A percentile compares a stretch with the other conserved stretches of the same genome.
phyloP scores from a whole-genome alignment of 2,888 invertebrate genomes.

The Euplagia quadripunctaria region DNA sequence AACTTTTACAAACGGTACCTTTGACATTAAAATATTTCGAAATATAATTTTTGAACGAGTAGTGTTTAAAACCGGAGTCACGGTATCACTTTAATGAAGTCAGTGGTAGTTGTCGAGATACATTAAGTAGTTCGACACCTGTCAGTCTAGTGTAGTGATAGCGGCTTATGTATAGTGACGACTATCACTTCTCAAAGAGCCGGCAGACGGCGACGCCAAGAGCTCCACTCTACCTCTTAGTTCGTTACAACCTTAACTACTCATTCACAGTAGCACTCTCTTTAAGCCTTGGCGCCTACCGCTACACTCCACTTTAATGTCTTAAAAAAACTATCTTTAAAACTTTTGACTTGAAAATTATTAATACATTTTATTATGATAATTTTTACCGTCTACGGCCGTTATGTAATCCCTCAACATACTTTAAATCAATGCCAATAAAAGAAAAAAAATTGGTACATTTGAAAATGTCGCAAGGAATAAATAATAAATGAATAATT shows the following conservation, averaged over 20 bases:
- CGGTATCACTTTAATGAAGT: constrained; percentile 42
- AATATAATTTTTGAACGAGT: constrained; percentile 19
- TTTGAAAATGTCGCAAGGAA: constrained; percentile 61
- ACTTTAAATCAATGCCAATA: constrained; percentile 43
- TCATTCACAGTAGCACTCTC: constrained; percentile 50
- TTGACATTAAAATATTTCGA: not conserved
- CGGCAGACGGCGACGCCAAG: constrained; percentile 50
- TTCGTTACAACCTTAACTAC: constrained; percentile 47
- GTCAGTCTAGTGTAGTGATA: constrained; percentile 49
- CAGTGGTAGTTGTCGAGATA: constrained; percentile 44
- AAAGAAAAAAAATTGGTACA: constrained; percentile 55
- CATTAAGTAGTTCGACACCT: constrained; percentile 54
- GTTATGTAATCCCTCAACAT: constrained; percentile 42
- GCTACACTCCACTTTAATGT: constrained; percentile 39
- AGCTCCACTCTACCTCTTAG: constrained; percentile 47
- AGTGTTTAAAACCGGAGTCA: constrained; percentile 35
- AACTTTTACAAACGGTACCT: no score
- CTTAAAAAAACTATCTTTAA: constrained; percentile 29
- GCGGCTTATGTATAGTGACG: constrained; percentile 22
- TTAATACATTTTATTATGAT: constrained; percentile 19
- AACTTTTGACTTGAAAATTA: constrained; percentile 27
- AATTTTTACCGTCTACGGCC: constrained; percentile 35
- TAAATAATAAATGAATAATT: constrained; percentile 76
- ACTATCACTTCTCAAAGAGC: constrained; percentile 9
- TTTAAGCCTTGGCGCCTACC: constrained; percentile 53